phyloP scores from a whole-genome alignment of 2,888 invertebrate genomes.

The Aromia moschata region DNA sequence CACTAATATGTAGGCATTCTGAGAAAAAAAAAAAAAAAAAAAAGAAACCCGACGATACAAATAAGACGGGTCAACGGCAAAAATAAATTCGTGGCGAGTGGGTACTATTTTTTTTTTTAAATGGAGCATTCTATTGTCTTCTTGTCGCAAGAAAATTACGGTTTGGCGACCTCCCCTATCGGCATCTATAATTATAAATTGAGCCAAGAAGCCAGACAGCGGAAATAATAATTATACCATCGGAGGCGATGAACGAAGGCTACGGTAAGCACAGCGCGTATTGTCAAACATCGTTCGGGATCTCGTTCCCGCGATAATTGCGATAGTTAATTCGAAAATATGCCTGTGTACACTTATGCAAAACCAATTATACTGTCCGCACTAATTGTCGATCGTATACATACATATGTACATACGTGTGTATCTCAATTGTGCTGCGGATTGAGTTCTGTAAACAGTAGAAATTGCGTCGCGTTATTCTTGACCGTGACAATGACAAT shows the following conservation, averaged over 20 bases:
- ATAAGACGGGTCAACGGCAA: no score
- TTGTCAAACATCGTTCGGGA: conserved; percentile 3
- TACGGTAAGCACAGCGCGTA: background rate
- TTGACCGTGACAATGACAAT: conserved; percentile 1
- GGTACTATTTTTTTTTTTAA: conserved; percentile 18
- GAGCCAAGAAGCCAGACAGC: conserved; percentile 52
- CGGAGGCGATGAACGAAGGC: conserved; percentile 51
- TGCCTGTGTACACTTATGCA: conserved; percentile 16
- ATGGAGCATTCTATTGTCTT: conserved; percentile 22
- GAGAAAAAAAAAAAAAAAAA: no score
- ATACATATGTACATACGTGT: no score
- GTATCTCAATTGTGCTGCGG: no score
- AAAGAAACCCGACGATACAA: no score
- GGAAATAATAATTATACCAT: conserved; percentile 51
- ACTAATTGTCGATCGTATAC: background rate
- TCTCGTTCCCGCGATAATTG: conserved; percentile 16
- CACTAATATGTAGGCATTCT: no score
- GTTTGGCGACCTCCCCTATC: conserved; percentile 2
- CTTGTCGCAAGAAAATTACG: conserved; percentile 32
- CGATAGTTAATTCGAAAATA: conserved; percentile 6
- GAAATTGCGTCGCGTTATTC: background rate
- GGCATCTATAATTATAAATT: conserved; percentile 39
- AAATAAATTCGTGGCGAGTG: background rate
- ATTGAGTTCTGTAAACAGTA: background rate
- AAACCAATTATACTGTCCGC: conserved; percentile 7